Evolutionary conservation across 2,113 vertebrate genomes (phyloP), one percentile per base, ranked within the genome.

Genomic region (Astur gentilis): DNA sequence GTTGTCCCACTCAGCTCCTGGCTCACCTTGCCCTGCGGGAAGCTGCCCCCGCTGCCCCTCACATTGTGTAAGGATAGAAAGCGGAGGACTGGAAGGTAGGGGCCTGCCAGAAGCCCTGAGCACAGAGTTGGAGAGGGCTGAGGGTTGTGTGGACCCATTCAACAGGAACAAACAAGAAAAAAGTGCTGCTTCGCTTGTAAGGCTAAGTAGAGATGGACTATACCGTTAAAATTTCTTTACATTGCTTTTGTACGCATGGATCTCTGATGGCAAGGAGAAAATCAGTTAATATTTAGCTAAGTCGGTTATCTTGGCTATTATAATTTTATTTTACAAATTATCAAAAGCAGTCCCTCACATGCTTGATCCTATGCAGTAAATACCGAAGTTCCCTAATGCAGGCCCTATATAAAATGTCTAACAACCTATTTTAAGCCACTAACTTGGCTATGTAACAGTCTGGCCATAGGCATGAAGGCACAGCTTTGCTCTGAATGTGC

Each of bases 81-180:
- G 38, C 2, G 13, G 15, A 67, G 29, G 42, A 62, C 34, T 32
- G 14, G 29, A 89, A 95, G 13, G 23, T 8, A 52, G 45, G 21
- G 6, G 6, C 34, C 21, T 79, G 12, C 38, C 73, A 77, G 22
- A 72, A 67, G 20, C 22, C 49, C 13, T 0, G 0, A 9, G 10
- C 9, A 0, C 10, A 32, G n/a, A 61, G 13, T 0, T 14, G 6
- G 29, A 83, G 22, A 65, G 12, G 2, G 29, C 7, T 69, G 32
- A 23, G 7, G 11, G 2, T 32, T 66, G 34, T 7, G 2, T 13
- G 7, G 17, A 84, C 42, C 8, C 49, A 34, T 20, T 64, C 40
- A 91, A 69, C 1, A 27, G 16, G 8, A 85, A 25, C 0, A 16
- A 71, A 22, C 52, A 54, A 54, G 25, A 27, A 54, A 71, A 47